Evolutionary conservation across 2,888 invertebrate species (phyloP).

Genomic region (Onthophagus sagittarius): DNA sequence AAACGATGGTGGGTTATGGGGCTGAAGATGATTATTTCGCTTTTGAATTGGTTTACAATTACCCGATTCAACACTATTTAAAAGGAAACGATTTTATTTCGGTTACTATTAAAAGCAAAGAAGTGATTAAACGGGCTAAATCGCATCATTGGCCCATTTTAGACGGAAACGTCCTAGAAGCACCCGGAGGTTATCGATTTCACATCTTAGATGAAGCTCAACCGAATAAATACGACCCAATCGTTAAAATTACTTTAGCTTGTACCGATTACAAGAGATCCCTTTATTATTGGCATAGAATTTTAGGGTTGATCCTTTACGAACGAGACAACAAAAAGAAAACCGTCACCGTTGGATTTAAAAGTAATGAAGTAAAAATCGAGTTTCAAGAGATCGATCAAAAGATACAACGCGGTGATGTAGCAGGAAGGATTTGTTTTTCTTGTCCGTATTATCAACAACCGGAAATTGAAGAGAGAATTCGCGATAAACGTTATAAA

Average conservation of each 20-base stretch:
- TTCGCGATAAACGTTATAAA: conserved; percentile 65
- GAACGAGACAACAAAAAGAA: conserved; percentile 54
- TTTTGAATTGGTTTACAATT: conserved; percentile 95
- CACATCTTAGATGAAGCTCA: conserved; percentile 70
- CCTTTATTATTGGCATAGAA: conserved; percentile 77
- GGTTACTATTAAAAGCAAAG: conserved; percentile 76
- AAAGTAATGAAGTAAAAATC: conserved; percentile 69
- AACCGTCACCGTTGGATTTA: conserved; percentile 66
- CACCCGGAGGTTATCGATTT: conserved; percentile 93
- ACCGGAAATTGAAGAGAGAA: conserved; percentile 66
- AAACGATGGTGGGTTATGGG: conserved; percentile 98
- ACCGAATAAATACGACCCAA: conserved; percentile 67
- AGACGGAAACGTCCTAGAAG: conserved; percentile 63
- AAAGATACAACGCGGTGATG: conserved; percentile 77
- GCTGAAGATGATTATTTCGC: conserved; percentile 93
- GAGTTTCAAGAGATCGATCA: conserved; percentile 68
- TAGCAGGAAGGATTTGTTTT: conserved; percentile 94
- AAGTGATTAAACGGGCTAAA: conserved; percentile 70
- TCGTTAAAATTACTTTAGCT: conserved; percentile 74
- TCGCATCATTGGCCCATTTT: conserved; percentile 68
- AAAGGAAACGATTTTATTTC: conserved; percentile 89
- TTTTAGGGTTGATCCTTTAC: conserved; percentile 70
- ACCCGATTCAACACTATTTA: conserved; percentile 83
- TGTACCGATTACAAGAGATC: conserved; percentile 73
- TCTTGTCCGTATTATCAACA: conserved; percentile 79